Percentiles rank a stretch among this genome's conserved stretches.
phyloP scores from a whole-genome alignment of 2,888 invertebrate genomes.

The Corbicula japonica region DNA sequence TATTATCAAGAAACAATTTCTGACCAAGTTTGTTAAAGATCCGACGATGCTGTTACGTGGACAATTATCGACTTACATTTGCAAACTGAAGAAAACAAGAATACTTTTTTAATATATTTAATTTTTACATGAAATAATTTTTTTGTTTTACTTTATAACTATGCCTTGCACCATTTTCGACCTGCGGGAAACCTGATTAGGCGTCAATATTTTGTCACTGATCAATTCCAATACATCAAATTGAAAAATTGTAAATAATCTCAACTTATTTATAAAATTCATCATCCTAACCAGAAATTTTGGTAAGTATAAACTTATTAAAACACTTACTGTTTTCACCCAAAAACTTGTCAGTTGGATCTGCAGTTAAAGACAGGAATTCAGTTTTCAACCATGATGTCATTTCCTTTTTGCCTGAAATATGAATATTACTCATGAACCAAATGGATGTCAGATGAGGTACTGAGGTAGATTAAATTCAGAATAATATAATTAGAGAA shows the following conservation, averaged over 20 bases:
- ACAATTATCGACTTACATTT: too few relatives aligned
- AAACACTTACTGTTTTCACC: neutral
- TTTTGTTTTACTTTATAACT: too few relatives aligned
- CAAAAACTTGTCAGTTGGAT: neutral
- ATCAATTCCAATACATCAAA: slow-evolving; percentile 1
- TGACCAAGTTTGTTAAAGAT: too few relatives aligned
- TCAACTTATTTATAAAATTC: slow-evolving; percentile 1
- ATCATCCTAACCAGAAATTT: slow-evolving; percentile 1
- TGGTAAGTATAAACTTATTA: slow-evolving; percentile 1
- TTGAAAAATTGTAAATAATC: neutral
- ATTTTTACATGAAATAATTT: too few relatives aligned
- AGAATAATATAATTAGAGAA: slow-evolving; percentile 1
- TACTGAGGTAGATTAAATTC: slow-evolving; percentile 1
- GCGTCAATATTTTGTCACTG: neutral
- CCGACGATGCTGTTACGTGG: too few relatives aligned
- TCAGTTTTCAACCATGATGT: slow-evolving; percentile 1
- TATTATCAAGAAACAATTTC: too few relatives aligned
- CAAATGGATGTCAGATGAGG: slow-evolving; percentile 2
- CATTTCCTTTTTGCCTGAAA: slow-evolving; percentile 13
- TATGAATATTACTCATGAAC: slow-evolving; percentile 8
- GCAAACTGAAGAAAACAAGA: too few relatives aligned
- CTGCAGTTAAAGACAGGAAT: slow-evolving; percentile 2
- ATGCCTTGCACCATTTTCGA: too few relatives aligned
- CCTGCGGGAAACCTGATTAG: too few relatives aligned
- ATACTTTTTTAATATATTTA: too few relatives aligned